Base-by-base conservation (phyloP, 2,888 invertebrate species). In the Cryptocheilus praepositus region DNA sequence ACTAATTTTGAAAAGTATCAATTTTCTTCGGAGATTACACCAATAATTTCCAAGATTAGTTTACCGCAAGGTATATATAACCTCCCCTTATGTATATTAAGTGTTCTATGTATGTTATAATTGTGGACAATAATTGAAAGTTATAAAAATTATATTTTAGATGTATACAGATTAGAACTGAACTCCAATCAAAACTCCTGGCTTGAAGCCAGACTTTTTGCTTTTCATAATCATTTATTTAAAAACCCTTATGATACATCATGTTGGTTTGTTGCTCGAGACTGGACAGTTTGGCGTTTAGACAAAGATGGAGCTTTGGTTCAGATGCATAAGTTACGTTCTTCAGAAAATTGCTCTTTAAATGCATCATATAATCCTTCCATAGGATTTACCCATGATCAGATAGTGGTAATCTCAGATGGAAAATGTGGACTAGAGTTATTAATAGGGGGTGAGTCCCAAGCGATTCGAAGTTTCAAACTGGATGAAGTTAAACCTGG, bases 221-320 rank as follows among this genome's bases (percentile, higher is more conserved):
- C 87, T 18, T 87, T 86, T 68, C 88, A 88, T 58, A 88, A 88
- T 81, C 86, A 88, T 72, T 73, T 88, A 49, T 86, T 84, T 71
- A 81, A 82, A 64, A 88, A 87, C 74, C 81, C 84, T 0, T 86
- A 81, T 5, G 83, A 88, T 49, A 73, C 77, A 28, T 85, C 85
- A 0, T 86, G 83, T 65, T 88, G 86, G 86, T 88, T 84, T 61
- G 67, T 87, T 28, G 86, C 88, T 61, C 74, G 83, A 16, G 64
- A 75, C 18, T 77, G 79, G 61, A 56, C 68, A 60, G 71, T 88
- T 21, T 88, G 87, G 87, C 71, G 74, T 67, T 74, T 84, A 0
- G 67, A 67, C n/a, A 59, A 64, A 2, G 57, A 75, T 56, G 81
- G 76, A 54, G 54, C 58, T 36, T 64, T 86, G 0, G 25, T 76